Conservation (phyloP, 2,113 vertebrate species). For the Peromyscus leucopus region DNA sequence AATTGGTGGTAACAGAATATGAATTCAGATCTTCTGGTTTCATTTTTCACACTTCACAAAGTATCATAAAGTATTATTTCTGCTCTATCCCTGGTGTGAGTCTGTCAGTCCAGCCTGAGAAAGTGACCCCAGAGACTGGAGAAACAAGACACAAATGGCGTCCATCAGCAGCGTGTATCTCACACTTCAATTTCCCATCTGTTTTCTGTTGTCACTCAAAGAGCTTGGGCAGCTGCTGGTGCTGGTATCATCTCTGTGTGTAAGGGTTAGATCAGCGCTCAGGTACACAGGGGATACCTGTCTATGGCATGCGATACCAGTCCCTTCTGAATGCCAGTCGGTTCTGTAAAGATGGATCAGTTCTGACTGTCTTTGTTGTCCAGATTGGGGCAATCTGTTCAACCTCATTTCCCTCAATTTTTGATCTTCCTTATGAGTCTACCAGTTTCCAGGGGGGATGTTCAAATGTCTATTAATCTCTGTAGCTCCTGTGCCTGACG, state of each 20-base stretch:
- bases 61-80: background rate
- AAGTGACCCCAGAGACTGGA: background rate
- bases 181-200: conserved; percentile 16
- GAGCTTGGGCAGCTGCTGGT: background rate
- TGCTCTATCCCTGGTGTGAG: background rate
- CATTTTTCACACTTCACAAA: background rate
- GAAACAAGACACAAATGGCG: background rate
- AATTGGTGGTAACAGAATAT: background rate
- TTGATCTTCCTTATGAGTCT: background rate
- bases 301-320: background rate
- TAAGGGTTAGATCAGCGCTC: background rate
- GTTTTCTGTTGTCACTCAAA: background rate
- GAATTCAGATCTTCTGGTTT: conserved; percentile 10
- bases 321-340: background rate
- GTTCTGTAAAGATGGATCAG: background rate
- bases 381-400: background rate
- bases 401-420: background rate
- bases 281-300: background rate
- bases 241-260: background rate
- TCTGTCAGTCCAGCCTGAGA: background rate
- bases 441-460: background rate
- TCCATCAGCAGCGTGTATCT: background rate
- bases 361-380: background rate
- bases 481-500: background rate
- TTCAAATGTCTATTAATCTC: background rate